Evolutionary conservation across 2,113 vertebrate species (phyloP), one percentile per base, ranked within the genome.

Genomic region (Lophotis ruficrista): DNA sequence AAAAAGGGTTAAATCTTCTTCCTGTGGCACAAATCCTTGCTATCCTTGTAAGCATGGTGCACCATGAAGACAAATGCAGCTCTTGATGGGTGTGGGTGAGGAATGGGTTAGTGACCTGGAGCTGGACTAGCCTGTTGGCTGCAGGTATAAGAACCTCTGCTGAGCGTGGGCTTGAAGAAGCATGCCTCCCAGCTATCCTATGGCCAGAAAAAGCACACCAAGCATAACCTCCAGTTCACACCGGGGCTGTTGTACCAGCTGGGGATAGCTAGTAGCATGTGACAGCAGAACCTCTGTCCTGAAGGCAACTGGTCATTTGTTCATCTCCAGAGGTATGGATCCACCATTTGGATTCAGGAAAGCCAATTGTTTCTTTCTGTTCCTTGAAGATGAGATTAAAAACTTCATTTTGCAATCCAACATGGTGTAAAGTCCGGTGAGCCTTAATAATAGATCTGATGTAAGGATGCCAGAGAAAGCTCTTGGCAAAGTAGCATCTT

Each of bases 191-290:
- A 73, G 25, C 45, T 30, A 15, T 77, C 31, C 41, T 47, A 3
- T n/a, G 33, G 12, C 27, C 66, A 92, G 37, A 77, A 58, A 28
- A 0, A 77, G 30, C n/a, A 62, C 25, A 77, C 5, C 28, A 81
- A 12, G 22, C 14, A 24, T 25, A 85, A 53, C 4, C 27, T 79
- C 35, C 45, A 65, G 6, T 16, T 83, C 48, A 50, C 27, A 35
- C 0, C 2, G 4, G 9, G 16, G 4, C 3, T 57, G 8, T n/a
- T 0, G 0, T 27, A 62, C 17, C 68, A 86, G 5, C 14, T 75
- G 37, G 16, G 20, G 35, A 87, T 47, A 84, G 8, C 23, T 56
- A 48, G 20, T 5, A 38, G 12, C 7, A 14, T 0, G 0, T 23
- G 20, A 56, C 31, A 79, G 27, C 30, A 80, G 30, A 80, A 79